Conservation (phyloP, 2,797 vertebrate species). For the Siniperca obscura region DNA sequence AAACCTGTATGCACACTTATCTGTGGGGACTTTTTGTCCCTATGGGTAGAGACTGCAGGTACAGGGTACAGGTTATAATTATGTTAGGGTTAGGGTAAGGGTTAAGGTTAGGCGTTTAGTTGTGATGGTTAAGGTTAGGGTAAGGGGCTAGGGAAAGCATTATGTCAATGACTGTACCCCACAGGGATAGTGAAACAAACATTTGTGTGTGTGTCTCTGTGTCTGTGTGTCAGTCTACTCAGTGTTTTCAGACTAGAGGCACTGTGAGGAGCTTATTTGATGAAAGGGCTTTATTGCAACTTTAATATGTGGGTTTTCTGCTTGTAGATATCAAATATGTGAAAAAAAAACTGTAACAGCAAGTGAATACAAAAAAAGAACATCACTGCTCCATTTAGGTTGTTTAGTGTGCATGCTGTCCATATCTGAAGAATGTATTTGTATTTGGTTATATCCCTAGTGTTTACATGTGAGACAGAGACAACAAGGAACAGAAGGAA, state of each 20-base stretch:
- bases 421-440: conserved; percentile 18
- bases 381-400: neutral
- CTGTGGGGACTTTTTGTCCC: too few species aligned
- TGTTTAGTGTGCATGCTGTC: neutral
- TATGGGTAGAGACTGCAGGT: too few species aligned
- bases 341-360: conserved; percentile 16
- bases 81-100: too few species aligned
- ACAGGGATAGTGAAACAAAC: too few species aligned
- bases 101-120: too few species aligned
- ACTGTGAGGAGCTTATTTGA: conserved; percentile 13
- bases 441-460: neutral
- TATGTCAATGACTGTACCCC: too few species aligned
- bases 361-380: conserved; percentile 5
- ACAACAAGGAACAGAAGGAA: neutral
- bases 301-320: conserved; percentile 17
- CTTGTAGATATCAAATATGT: conserved; percentile 8
- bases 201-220: neutral
- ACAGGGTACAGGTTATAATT: too few species aligned
- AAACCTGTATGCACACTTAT: too few species aligned
- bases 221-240: conserved; percentile 6
- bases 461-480: neutral
- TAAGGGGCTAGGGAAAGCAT: too few species aligned
- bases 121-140: too few species aligned
- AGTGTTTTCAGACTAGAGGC: conserved; percentile 26
- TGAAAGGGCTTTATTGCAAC: neutral